A percentile compares a stretch with the other conserved stretches of the same genome.
Conservation (phyloP, 2,113 vertebrate genomes). For the Empidonax alnorum region DNA sequence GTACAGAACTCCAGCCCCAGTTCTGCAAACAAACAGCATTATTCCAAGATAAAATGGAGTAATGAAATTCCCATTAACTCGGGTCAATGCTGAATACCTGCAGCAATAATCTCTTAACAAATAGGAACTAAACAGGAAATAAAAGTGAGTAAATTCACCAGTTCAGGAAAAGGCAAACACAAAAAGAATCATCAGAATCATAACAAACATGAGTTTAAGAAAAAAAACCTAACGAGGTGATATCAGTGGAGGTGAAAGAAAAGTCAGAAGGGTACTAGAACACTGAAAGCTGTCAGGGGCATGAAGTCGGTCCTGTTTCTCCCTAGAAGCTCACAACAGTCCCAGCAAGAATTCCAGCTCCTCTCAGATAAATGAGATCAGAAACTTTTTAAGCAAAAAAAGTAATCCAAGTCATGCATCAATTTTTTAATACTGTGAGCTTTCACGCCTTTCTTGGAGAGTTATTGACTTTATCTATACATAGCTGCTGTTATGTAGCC, state of each 20-base stretch:
- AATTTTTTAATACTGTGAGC: background rate
- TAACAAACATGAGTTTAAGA: rapidly evolving
- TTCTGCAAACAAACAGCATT: background rate
- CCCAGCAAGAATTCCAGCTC: background rate
- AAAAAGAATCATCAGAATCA: background rate
- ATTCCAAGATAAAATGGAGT: background rate
- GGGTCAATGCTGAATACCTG: background rate
- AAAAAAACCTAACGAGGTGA: rapidly evolving
- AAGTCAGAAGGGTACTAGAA: background rate
- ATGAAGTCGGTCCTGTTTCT: background rate
- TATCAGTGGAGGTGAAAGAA: background rate
- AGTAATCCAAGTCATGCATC: rapidly evolving
- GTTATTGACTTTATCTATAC: background rate
- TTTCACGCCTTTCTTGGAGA: background rate
- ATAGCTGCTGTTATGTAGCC: background rate
- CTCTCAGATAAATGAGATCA: background rate
- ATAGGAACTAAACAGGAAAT: background rate
- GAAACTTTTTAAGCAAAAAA: background rate
- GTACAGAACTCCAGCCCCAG: background rate
- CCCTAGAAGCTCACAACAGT: background rate
- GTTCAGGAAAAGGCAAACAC: background rate
- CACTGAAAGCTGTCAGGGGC: background rate
- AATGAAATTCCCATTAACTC: background rate
- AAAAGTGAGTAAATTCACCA: background rate
- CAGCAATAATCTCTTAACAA: background rate